Conservation (phyloP, 2,888 invertebrate genomes). For the Euphydryas editha region DNA sequence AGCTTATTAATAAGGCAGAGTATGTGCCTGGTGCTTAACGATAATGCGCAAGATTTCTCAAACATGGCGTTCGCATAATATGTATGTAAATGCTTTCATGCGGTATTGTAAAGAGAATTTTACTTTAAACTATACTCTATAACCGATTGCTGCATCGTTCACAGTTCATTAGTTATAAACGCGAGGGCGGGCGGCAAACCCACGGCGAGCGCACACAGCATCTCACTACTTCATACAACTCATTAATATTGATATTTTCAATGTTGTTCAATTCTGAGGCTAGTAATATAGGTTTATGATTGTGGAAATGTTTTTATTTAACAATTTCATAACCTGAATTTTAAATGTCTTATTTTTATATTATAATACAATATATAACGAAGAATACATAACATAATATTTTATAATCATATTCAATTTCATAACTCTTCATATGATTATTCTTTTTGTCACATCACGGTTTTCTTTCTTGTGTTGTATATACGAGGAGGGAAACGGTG, state of each 20-base stretch:
- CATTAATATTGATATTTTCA: slow-evolving; percentile 59
- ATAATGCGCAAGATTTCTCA: slow-evolving; percentile 22
- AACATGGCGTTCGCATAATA: slow-evolving; percentile 7
- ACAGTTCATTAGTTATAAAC: slow-evolving; percentile 62
- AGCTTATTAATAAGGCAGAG: slow-evolving; percentile 1
- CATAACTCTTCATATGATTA: slow-evolving; percentile 31
- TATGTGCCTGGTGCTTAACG: neutral
- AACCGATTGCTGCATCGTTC: slow-evolving; percentile 57
- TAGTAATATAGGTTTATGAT: neutral
- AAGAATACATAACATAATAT: neutral
- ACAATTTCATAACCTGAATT: neutral
- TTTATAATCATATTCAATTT: slow-evolving; percentile 12
- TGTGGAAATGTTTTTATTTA: slow-evolving; percentile 7
- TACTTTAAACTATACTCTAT: slow-evolving; percentile 54
- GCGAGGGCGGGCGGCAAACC: slow-evolving; percentile 30
- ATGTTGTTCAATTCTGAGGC: slow-evolving; percentile 38
- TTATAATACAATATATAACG: neutral
- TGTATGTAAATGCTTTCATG: slow-evolving; percentile 12
- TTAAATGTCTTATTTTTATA: neutral
- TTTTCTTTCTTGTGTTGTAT: slow-evolving; percentile 36
- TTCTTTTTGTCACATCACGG: slow-evolving; percentile 32
- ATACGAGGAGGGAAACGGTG: slow-evolving; percentile 43
- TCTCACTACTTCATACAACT: slow-evolving; percentile 43
- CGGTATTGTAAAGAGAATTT: slow-evolving; percentile 50
- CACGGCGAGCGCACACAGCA: slow-evolving; percentile 40